Conservation (phyloP, 1,140 invertebrate species). For the Temnothorax longispinosus region DNA sequence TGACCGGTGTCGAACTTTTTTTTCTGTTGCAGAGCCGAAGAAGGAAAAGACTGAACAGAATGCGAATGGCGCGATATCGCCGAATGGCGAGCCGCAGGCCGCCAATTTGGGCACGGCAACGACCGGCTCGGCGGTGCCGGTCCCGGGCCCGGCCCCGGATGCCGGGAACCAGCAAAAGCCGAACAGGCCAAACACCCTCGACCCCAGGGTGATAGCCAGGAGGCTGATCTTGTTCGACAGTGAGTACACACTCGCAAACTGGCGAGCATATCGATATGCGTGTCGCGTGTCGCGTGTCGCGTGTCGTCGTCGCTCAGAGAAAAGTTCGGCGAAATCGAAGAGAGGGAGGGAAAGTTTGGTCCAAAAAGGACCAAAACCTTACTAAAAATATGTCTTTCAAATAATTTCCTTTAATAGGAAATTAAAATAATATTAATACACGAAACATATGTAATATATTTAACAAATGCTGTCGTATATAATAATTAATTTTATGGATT, state of each 20-base stretch:
- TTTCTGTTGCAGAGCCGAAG: conserved; percentile 92
- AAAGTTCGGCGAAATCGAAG: conserved; percentile 36
- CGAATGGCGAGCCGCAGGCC: conserved; percentile 86
- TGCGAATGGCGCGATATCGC: conserved; percentile 88
- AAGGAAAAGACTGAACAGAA: conserved; percentile 95
- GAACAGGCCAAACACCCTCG: conserved; percentile 91
- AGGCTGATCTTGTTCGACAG: conserved; percentile 82
- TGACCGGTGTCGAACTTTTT: conserved; percentile 66
- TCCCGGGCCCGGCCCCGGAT: conserved; percentile 69
- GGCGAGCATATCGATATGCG: background rate
- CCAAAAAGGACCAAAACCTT: background rate
- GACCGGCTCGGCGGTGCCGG: conserved; percentile 79
- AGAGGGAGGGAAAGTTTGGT: background rate
- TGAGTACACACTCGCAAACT: conserved; percentile 60
- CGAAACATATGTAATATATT: background rate
- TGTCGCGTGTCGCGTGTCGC: background rate
- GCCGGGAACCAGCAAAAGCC: conserved; percentile 86
- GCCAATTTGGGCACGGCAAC: conserved; percentile 84
- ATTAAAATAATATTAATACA: background rate
- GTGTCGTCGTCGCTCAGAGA: conserved; percentile 50
- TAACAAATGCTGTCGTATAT: background rate
- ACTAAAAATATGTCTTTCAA: background rate
- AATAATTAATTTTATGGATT: background rate
- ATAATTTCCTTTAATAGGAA: background rate
- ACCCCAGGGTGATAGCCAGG: conserved; percentile 90